A percentile compares a stretch with the other conserved stretches of the same genome.
phyloP scores from a whole-genome alignment of 2,113 vertebrate species.

The Nothobranchius furzeri region DNA sequence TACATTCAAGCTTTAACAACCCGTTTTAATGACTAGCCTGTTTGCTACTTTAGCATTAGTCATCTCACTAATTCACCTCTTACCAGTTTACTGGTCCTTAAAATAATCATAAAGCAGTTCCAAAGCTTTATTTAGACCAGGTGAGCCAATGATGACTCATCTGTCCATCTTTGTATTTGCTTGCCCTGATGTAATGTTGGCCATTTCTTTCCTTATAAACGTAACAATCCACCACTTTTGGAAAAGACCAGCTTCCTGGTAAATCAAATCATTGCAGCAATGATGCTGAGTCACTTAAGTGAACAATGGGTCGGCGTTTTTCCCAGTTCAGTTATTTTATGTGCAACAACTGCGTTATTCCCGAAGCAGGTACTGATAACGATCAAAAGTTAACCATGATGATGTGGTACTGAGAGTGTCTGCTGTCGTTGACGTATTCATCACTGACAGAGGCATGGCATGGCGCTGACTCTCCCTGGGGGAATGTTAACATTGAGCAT shows the following conservation, averaged over 20 bases:
- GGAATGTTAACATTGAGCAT: conserved; percentile 67
- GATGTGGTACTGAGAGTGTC: conserved; percentile 59
- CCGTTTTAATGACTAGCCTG: too few species aligned
- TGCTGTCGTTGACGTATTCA: conserved; percentile 57
- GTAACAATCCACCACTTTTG: conserved; percentile 27
- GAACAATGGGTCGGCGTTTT: conserved; percentile 5
- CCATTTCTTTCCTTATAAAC: conserved; percentile 11
- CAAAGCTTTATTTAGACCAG: too few species aligned
- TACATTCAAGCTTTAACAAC: too few species aligned
- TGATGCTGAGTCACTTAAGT: conserved; percentile 37
- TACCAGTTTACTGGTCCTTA: too few species aligned
- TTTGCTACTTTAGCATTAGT: too few species aligned
- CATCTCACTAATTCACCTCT: too few species aligned
- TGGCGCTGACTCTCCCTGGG: conserved; percentile 58
- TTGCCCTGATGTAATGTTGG: conserved; percentile 23
- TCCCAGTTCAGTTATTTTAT: neutral
- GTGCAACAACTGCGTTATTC: conserved; percentile 8
- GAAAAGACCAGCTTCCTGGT: conserved; percentile 30
- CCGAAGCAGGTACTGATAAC: neutral
- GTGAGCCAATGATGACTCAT: too few species aligned
- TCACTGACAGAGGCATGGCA: conserved; percentile 69
- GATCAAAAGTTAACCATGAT: conserved; percentile 5
- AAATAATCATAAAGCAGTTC: too few species aligned
- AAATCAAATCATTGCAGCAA: conserved; percentile 44
- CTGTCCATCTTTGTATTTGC: neutral